These are phyloP conservation scores for Trachelus iudaicus DNA, from an alignment of 2,888 invertebrate genomes.

Conservation along the genomic window DNA sequence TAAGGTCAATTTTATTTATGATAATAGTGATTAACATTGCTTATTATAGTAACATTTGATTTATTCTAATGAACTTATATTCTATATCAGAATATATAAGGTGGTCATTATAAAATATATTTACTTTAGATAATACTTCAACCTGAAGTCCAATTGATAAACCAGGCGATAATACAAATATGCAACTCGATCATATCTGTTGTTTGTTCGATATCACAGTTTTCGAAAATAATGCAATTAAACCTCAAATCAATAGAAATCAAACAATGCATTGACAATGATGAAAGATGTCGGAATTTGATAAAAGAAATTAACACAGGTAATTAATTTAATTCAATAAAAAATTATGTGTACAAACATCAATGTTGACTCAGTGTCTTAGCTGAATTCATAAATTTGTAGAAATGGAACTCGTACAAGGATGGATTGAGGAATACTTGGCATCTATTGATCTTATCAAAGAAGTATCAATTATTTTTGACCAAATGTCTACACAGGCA, in stretches of 20 bases:
- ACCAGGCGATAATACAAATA: constrained; percentile 7
- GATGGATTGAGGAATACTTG: constrained; percentile 3
- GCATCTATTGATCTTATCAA: constrained; percentile 3
- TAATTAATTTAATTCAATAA: neutral
- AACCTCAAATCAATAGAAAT: constrained; percentile 3
- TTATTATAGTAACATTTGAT: neutral
- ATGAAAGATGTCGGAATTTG: constrained; percentile 1
- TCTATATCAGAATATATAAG: neutral
- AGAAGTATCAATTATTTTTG: neutral
- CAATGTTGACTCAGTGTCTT: neutral
- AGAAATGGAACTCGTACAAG: constrained; percentile 2
- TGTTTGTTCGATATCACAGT: constrained; percentile 8
- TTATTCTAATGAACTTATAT: neutral
- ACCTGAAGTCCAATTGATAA: constrained; percentile 14
- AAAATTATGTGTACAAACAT: neutral
- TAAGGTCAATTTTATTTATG: constrained; percentile 4
- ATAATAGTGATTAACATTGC: neutral
- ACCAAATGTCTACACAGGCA: neutral
- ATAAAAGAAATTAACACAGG: constrained; percentile 5
- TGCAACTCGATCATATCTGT: neutral
- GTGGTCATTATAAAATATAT: neutral
- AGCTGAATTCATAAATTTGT: neutral
- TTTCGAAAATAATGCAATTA: neutral
- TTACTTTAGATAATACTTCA: constrained; percentile 12
- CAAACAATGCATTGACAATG: neutral